A percentile compares a stretch with the other conserved stretches of the same genome.
Evolutionary conservation across 2,888 invertebrate species (phyloP).

Genomic region (Entomobrya proxima): DNA sequence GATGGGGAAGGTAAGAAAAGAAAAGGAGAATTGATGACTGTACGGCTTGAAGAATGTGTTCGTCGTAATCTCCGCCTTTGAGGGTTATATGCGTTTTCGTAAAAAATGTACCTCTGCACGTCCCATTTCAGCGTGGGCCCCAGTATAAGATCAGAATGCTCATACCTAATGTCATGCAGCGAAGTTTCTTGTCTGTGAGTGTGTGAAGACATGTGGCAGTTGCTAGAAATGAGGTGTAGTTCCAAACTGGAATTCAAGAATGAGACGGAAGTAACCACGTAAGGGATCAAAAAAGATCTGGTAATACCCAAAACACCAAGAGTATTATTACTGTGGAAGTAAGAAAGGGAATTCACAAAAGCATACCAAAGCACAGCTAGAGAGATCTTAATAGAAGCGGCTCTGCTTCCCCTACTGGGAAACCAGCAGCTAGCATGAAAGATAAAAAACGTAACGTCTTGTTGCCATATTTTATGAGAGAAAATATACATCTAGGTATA

Average conservation of each 20-base stretch:
- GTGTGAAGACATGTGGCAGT: conserved; percentile 32
- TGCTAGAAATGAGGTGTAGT: conserved; percentile 31
- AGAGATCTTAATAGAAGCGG: background rate
- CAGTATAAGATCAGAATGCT: background rate
- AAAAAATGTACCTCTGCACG: background rate
- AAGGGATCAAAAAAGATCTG: conserved; percentile 65
- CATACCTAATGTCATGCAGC: conserved; percentile 4
- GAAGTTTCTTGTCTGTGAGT: conserved; percentile 31
- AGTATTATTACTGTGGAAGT: conserved; percentile 59
- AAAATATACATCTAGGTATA: conserved; percentile 21
- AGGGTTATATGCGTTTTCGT: background rate
- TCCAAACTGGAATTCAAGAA: conserved; percentile 44
- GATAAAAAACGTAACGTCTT: conserved; percentile 49
- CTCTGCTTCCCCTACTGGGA: background rate
- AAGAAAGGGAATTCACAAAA: conserved; percentile 43
- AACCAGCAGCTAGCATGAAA: background rate
- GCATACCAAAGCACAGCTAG: background rate
- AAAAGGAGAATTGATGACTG: conserved; percentile 50
- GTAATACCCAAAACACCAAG: conserved; percentile 64
- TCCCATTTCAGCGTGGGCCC: background rate
- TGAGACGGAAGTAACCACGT: conserved; percentile 54
- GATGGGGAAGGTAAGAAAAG: conserved; percentile 19
- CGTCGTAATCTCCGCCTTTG: conserved; percentile 30
- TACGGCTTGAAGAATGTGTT: conserved; percentile 35
- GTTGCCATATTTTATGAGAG: conserved; percentile 55